Base-by-base conservation (phyloP, 2,113 vertebrate species). In the Datnioides undecimradiatus region DNA sequence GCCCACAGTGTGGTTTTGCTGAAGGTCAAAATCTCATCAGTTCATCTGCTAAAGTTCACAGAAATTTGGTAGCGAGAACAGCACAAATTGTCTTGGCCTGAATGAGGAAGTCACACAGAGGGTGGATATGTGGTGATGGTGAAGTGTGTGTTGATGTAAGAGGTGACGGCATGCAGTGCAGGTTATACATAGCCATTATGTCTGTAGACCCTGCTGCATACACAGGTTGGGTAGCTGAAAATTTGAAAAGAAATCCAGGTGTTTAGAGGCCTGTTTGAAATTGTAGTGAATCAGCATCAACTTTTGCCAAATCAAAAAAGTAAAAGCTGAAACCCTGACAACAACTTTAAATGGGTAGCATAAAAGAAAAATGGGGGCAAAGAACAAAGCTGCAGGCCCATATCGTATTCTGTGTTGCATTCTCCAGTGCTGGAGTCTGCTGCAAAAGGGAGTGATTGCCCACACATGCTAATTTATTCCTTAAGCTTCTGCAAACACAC, bases 401-500 rank as follows among this genome's bases (percentile, higher is more conserved):
- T 41, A 41, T 73, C 59, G 60, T 25, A 71, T 76, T 73, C 64
- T 54, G 76, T 49, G 31, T 49, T 46, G 80, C 71, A 54, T 4
- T 82, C 71, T 65, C 80, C 82, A 75, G 34, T 59, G 67, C 76
- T 84, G 68, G 82, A 75, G 77, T 83, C 71, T 73, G 75, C 71
- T 75, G 75, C 62, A 64, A 71, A 73, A 79, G 81, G 75, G 90
- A 87, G 76, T 23, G 77, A 90, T 65, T 91, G 90, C 94, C 93
- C 93, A 94, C 94, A 88, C 90, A 40, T 80, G 92, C 80, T 94
- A 95, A 95, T 95, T 93, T 93, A 95, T 95, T 93, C 93, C 86
- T 84, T 86, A 86, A 86, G 87, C 89, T 88, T 84, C 81, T 91
- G 91, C 75, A 93, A 93, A 93, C 90, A 91, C 78, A 71, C 80